Conservation (phyloP, 2,113 vertebrate genomes). For the Aldabrachelys gigantea region DNA sequence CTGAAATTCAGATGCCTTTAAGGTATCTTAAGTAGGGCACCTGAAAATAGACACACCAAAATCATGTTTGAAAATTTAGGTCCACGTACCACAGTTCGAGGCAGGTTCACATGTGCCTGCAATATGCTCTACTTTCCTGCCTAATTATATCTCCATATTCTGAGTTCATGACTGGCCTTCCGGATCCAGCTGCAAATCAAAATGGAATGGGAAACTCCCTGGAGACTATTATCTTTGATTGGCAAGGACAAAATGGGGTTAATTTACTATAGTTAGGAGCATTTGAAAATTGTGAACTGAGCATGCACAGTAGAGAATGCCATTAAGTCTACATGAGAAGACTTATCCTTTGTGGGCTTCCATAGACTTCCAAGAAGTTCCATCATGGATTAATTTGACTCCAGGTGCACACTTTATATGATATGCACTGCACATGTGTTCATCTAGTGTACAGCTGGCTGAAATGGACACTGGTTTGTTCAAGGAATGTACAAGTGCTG, state of each 20-base stretch:
- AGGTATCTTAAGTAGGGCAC: not conserved
- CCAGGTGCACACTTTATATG: not conserved
- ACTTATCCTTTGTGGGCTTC: not conserved
- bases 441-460: not conserved
- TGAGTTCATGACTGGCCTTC: not conserved
- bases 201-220: not conserved
- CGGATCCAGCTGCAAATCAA: not conserved
- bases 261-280: not conserved
- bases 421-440: rapidly evolving
- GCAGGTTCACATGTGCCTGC: not conserved
- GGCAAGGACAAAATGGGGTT: not conserved
- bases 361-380: not conserved
- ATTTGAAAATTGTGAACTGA: not conserved
- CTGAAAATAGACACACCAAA: not conserved
- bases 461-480: not conserved
- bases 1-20: not conserved
- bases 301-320: not conserved
- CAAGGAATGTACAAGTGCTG: not conserved
- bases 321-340: not conserved
- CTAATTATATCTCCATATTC: not conserved
- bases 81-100: not conserved
- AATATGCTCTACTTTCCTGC: not conserved
- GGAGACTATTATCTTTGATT: not conserved
- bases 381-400: not conserved
- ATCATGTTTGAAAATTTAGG: not conserved